A percentile compares a stretch with the other conserved stretches of the same genome.
Evolutionary conservation across 2,113 vertebrate species (phyloP).

Genomic region (Rafetus swinhoei): DNA sequence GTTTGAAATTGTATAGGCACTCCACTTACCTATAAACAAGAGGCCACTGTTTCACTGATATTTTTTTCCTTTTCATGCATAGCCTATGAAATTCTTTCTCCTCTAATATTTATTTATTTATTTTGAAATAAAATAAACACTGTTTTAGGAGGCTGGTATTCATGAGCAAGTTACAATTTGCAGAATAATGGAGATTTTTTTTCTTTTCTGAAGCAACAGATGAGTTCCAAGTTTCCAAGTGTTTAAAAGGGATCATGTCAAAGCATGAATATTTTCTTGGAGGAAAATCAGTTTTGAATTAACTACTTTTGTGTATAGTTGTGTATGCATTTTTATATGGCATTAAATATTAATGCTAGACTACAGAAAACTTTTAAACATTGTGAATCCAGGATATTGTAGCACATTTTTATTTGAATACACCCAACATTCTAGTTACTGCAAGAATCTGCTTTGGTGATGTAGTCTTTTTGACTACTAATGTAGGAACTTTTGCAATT

Average conservation of each 20-base stretch:
- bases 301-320: not conserved
- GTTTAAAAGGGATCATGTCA: not conserved
- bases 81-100: not conserved
- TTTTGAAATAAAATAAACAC: not conserved
- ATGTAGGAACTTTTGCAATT: conserved; percentile 64
- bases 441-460: conserved; percentile 46
- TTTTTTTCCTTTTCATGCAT: not conserved
- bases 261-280: not conserved
- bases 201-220: not conserved
- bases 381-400: not conserved
- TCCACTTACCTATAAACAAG: not conserved
- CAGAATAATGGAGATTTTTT: not conserved
- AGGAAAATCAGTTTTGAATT: conserved; percentile 16
- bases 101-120: not conserved
- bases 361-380: not conserved
- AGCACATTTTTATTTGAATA: conserved; percentile 52
- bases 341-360: not conserved
- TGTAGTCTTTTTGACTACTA: conserved; percentile 73
- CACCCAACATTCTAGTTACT: conserved; percentile 60
- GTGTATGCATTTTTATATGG: not conserved
- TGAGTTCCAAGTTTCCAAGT: not conserved
- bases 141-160: not conserved
- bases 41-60: not conserved
- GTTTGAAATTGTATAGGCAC: not conserved
- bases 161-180: not conserved